Evolutionary conservation across 2,113 vertebrate species (phyloP), one percentile per base, ranked within the genome.

Genomic region (Pao palembangensis): DNA sequence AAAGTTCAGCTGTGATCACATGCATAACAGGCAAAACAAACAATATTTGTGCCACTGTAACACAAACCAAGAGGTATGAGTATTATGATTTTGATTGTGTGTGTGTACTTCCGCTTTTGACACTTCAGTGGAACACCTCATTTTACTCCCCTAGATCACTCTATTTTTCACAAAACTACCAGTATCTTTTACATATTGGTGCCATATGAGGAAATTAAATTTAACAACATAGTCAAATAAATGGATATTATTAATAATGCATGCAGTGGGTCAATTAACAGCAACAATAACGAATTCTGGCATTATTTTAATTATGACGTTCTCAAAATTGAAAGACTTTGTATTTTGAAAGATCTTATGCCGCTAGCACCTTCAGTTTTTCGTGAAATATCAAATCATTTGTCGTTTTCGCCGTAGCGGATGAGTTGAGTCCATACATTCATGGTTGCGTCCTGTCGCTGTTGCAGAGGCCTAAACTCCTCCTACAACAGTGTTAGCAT

Each of bases 401-500:
- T 58, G 67, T 43, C 58, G 44, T 51, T 19, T 23, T 48, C 11
- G 57, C 25, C 52, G 50, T 2, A n/a, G 46, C 31, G 3, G 3
- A 8, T 28, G 10, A 15, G 41, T 19, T 19, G 17, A 6, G 47
- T 8, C 7, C 47, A 17, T 49, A n/a, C 47, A 19, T 44, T 2
- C 28, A 23, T 43, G 6, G 49, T 17, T 47, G 15, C 42, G 46
- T 20, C 43, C 47, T 18, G 47, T 5, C 8, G 17, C n/a, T n/a
- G 47, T 6, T 12, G 25, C 25, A 28, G 17, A 16, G 42, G 12
- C 34, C 43, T 10, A 59, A 58, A 55, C 84, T 78, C 83, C 85
- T 69, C 81, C 58, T 58, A 23, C 61, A 19, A 12, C 23, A 17
- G 5, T 52, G 31, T 51, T 71, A 71, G 69, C 64, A 64, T 67